A percentile compares a stretch with the other conserved stretches of the same genome.
Conservation (phyloP, 2,113 vertebrate species). For the Apteryx mantelli region DNA sequence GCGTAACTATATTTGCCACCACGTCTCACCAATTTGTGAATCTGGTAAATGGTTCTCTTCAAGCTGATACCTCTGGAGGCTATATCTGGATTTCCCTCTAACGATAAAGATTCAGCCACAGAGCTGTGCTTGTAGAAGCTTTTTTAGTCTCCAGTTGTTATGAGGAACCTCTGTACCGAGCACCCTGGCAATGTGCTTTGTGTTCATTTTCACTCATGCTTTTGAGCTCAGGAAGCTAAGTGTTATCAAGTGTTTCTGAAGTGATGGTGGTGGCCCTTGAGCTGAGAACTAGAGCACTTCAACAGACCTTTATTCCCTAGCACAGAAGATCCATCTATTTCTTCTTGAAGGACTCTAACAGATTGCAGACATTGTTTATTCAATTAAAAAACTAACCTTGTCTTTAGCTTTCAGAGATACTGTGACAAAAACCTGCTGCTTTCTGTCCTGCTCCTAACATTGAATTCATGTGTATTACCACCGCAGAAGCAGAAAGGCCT, state of each 20-base stretch:
- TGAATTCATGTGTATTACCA: fast-evolving
- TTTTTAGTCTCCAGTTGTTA: fast-evolving
- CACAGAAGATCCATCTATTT: not conserved
- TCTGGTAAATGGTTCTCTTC: not conserved
- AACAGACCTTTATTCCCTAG: not conserved
- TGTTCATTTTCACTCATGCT: not conserved
- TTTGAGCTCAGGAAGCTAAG: conserved; percentile 16
- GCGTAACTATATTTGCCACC: fast-evolving
- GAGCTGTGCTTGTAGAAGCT: not conserved
- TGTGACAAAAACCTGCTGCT: not conserved
- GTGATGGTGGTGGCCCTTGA: conserved; percentile 40
- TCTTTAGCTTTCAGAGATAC: not conserved
- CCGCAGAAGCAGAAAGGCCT: not conserved
- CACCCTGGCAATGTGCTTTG: not conserved
- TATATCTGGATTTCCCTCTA: not conserved
- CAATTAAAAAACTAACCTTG: not conserved
- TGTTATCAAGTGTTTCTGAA: conserved; percentile 41
- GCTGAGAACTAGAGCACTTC: conserved; percentile 26
- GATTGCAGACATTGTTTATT: not conserved
- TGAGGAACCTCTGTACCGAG: not conserved
- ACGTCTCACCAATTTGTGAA: fast-evolving
- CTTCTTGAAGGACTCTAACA: not conserved
- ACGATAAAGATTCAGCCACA: fast-evolving
- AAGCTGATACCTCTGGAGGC: fast-evolving
- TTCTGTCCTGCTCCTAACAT: not conserved